Evolutionary conservation across 2,888 invertebrate species (phyloP).

Genomic region (Spilosoma lubricipeda): DNA sequence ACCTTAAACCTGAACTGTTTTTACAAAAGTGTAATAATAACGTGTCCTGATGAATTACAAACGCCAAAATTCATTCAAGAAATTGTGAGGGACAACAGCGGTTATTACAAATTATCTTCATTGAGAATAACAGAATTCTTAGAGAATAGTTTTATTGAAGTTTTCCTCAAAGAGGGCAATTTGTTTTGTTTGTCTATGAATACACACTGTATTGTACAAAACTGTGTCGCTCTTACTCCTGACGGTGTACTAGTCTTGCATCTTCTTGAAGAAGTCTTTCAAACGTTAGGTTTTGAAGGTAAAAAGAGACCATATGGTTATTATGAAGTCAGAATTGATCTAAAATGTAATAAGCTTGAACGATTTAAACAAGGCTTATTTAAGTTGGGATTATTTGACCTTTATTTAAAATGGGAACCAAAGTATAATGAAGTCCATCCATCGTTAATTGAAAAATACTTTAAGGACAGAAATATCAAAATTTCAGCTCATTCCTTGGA

Average conservation of each 20-base stretch:
- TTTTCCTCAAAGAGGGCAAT: slow-evolving; percentile 72
- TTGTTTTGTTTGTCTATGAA: slow-evolving; percentile 68
- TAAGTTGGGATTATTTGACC: slow-evolving; percentile 69
- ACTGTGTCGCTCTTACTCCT: slow-evolving; percentile 74
- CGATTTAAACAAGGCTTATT: slow-evolving; percentile 59
- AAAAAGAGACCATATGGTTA: slow-evolving; percentile 67
- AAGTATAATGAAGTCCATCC: slow-evolving; percentile 70
- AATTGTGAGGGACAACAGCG: slow-evolving; percentile 66
- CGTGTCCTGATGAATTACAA: slow-evolving; percentile 75
- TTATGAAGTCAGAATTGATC: slow-evolving; percentile 70
- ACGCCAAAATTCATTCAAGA: slow-evolving; percentile 66
- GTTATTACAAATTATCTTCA: slow-evolving; percentile 69
- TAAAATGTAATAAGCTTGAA: slow-evolving; percentile 61
- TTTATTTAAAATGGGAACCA: slow-evolving; percentile 73
- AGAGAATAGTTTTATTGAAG: slow-evolving; percentile 70
- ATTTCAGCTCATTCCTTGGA: slow-evolving; percentile 59
- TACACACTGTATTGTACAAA: slow-evolving; percentile 72
- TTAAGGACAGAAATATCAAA: slow-evolving; percentile 62
- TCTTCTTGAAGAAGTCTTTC: slow-evolving; percentile 67
- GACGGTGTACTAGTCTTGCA: slow-evolving; percentile 72
- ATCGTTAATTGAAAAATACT: slow-evolving; percentile 80
- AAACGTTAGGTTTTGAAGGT: slow-evolving; percentile 79
- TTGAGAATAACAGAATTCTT: slow-evolving; percentile 70
- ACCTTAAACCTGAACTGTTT: slow-evolving; percentile 68
- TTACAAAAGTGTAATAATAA: slow-evolving; percentile 74